phyloP scores from a whole-genome alignment of 2,888 invertebrate genomes.

The Blera fallax region DNA sequence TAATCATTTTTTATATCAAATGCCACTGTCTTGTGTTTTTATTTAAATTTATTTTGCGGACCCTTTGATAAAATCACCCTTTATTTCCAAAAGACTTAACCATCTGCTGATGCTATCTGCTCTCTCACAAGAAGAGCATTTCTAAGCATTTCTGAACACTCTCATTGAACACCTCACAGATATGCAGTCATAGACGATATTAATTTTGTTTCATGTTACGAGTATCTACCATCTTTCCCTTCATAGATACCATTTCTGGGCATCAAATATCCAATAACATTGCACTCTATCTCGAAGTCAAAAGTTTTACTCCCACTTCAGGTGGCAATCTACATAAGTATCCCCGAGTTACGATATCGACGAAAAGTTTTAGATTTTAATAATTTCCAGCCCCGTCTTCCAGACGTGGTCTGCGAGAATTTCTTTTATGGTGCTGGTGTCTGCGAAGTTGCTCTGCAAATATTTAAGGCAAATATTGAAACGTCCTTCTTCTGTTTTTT shows the following conservation, averaged over 20 bases:
- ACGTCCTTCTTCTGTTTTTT: too few species aligned
- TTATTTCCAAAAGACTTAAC: too few species aligned
- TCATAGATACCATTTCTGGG: neutral
- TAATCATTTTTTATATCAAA: too few species aligned
- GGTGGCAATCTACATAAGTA: constrained; percentile 47
- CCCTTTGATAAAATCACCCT: too few species aligned
- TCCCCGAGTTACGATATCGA: neutral
- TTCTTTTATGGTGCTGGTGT: neutral
- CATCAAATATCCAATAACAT: constrained; percentile 23
- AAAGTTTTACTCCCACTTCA: neutral
- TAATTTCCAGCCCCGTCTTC: constrained; percentile 31
- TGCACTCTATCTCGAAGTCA: neutral
- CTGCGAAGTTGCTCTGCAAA: constrained; percentile 39
- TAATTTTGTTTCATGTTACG: neutral
- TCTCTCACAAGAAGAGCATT: too few species aligned
- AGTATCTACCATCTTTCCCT: neutral
- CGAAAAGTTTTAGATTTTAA: constrained; percentile 46
- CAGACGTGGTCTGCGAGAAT: constrained; percentile 12
- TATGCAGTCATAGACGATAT: neutral
- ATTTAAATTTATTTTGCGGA: too few species aligned
- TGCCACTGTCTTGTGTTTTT: too few species aligned
- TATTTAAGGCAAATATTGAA: constrained; percentile 59
- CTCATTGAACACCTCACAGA: neutral
- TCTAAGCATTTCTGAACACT: neutral
- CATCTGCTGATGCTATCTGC: too few species aligned